These are phyloP conservation scores for Nymphalis io DNA, from an alignment of 1,140 invertebrate genomes.

Conservation along the genomic window DNA sequence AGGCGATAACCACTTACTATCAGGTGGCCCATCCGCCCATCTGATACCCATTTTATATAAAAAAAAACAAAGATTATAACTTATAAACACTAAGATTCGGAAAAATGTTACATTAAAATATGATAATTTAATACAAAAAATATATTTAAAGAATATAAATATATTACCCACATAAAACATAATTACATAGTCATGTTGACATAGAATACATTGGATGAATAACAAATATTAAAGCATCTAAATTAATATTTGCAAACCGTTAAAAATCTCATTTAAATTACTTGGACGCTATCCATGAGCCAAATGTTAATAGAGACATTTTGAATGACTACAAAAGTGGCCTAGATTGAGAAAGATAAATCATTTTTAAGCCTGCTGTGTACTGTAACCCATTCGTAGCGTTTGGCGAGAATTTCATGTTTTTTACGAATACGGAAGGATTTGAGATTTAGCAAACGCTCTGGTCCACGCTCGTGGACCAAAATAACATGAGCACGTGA, in stretches of 20 bases:
- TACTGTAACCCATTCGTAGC: neutral
- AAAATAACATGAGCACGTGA: constrained; percentile 2
- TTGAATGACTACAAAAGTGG: neutral
- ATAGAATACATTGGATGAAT: neutral
- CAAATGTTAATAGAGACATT: constrained; percentile 22
- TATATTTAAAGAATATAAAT: too few relatives aligned
- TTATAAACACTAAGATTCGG: too few relatives aligned
- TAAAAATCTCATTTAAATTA: constrained; percentile 1
- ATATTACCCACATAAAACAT: too few relatives aligned
- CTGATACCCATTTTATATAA: too few relatives aligned
- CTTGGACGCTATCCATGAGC: constrained; percentile 7
- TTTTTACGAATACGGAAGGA: neutral
- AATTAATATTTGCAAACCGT: constrained; percentile 7
- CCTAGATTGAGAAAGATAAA: constrained; percentile 11
- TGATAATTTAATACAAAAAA: too few relatives aligned
- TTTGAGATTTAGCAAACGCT: neutral
- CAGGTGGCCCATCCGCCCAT: too few relatives aligned
- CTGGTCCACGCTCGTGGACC: neutral
- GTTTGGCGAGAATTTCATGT: neutral
- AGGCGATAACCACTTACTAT: too few relatives aligned
- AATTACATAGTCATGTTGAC: too few relatives aligned
- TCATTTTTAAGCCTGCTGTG: constrained; percentile 13
- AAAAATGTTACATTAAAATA: too few relatives aligned
- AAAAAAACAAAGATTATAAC: too few relatives aligned
- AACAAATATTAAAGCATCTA: constrained; percentile 4